These are phyloP conservation scores for Zaprionus africanus DNA, from an alignment of 1,140 invertebrate genomes.

Conservation along the genomic window DNA sequence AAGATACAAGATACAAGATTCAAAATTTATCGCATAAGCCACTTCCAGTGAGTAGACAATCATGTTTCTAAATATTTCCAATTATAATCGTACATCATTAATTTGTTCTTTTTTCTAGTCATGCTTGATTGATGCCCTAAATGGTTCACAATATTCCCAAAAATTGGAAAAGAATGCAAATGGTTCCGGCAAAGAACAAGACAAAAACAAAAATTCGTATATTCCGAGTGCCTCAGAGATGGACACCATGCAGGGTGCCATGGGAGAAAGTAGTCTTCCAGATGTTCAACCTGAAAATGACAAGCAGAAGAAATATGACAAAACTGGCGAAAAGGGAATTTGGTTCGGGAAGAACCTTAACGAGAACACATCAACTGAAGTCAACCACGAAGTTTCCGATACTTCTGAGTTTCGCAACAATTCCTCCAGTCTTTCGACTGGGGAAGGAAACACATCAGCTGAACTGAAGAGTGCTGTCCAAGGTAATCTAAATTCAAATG, in stretches of 20 bases:
- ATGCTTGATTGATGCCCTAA: not conserved
- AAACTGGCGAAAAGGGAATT: not conserved
- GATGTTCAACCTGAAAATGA: not conserved
- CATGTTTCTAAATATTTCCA: not conserved
- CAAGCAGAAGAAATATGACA: not conserved
- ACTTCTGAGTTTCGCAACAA: too few relatives aligned
- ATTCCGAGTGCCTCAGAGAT: too few relatives aligned
- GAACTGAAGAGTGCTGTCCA: too few relatives aligned
- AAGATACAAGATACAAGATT: too few relatives aligned
- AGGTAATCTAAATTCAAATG: too few relatives aligned
- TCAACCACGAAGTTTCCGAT: slow-evolving; percentile 3
- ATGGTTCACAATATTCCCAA: too few relatives aligned
- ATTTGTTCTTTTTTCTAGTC: not conserved
- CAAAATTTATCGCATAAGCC: not conserved
- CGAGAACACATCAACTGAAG: not conserved
- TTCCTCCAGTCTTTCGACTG: too few relatives aligned
- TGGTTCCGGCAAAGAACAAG: too few relatives aligned
- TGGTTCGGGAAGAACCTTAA: slow-evolving; percentile 4
- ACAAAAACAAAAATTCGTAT: too few relatives aligned
- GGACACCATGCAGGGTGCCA: not conserved
- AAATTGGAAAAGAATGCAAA: too few relatives aligned
- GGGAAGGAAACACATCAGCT: too few relatives aligned
- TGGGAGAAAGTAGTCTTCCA: not conserved
- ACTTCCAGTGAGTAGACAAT: not conserved
- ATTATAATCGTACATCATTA: too few relatives aligned